Base-by-base conservation (phyloP, 2,113 vertebrate genomes). In the Macheiramphus alcinus region DNA sequence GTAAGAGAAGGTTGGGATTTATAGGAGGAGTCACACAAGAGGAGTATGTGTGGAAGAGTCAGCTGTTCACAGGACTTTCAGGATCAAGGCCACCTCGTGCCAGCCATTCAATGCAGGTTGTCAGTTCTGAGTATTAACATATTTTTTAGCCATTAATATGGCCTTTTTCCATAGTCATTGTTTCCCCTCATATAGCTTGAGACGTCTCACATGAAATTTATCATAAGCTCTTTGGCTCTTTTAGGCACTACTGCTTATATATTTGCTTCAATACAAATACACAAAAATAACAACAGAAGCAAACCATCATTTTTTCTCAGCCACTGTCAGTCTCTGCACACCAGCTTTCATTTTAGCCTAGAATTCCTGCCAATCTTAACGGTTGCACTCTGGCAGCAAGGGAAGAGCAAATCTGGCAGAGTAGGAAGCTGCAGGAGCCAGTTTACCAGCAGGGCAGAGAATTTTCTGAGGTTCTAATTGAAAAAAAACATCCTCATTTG, bases 401-500 rank as follows among this genome's bases (percentile, higher is more conserved):
- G 48, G 70, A 91, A 88, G 72, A 93, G 58, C 22, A 72, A 75
- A 74, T 61, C 82, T 97, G 88, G 89, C 86, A 95, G 82, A 80
- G 40, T 20, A n/a, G 76, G 73, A 85, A 89, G 59, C 62, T 92
- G 59, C 52, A 85, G 82, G 66, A 96, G 78, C 88, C 62, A 91
- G 68, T 90, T 86, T 79, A 95, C 62, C 84, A 97, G 92, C 63
- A 84, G 85, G 56, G 52, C 62, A 76, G 93, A 79, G 94, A 90
- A 92, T 92, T 68, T 94, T 43, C 68, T 79, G 52, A 11, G 38
- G 83, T 72, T 89, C 86, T 95, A 94, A 96, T 93, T 96, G 91
- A 97, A 97, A 95, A 95, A 58, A 76, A 97, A 62, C 42, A 80
- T 66, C 76, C 88, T 97, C 87, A 78, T 95, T 97, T 96, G 86